Evolutionary conservation across 2,797 vertebrate species (phyloP).

Genomic region (Melopsittacus undulatus): DNA sequence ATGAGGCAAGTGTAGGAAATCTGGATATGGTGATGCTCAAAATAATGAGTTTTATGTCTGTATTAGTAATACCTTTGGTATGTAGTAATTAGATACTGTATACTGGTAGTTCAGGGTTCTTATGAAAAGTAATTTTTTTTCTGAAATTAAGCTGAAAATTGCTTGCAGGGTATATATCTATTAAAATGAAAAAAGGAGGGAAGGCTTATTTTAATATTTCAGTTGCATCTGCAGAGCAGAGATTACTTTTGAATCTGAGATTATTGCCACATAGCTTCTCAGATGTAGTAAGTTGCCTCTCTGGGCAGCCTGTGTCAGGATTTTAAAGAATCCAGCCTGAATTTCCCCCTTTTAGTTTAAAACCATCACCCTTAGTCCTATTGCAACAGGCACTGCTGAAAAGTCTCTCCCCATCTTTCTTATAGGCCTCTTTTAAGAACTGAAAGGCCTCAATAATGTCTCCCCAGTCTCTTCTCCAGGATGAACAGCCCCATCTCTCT

Average conservation of each 20-base stretch:
- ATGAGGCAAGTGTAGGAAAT: background rate
- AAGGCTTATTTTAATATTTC: background rate
- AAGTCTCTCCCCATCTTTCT: background rate
- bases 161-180: background rate
- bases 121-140: background rate
- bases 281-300: background rate
- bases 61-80: background rate
- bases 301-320: background rate
- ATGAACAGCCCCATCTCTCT: background rate
- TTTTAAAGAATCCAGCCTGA: background rate
- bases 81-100: background rate
- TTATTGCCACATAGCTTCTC: background rate
- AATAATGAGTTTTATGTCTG: background rate
- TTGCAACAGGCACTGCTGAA: background rate
- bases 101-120: background rate
- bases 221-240: background rate
- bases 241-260: background rate
- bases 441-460: background rate
- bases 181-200: background rate
- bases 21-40: background rate
- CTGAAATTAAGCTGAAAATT: background rate
- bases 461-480: background rate
- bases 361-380: background rate
- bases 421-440: background rate
- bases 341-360: background rate